Percentiles rank a stretch among this genome's conserved stretches.
These are phyloP conservation scores for Pedetes capensis DNA, from an alignment of 2,113 vertebrate genomes.

Conservation along the genomic window DNA sequence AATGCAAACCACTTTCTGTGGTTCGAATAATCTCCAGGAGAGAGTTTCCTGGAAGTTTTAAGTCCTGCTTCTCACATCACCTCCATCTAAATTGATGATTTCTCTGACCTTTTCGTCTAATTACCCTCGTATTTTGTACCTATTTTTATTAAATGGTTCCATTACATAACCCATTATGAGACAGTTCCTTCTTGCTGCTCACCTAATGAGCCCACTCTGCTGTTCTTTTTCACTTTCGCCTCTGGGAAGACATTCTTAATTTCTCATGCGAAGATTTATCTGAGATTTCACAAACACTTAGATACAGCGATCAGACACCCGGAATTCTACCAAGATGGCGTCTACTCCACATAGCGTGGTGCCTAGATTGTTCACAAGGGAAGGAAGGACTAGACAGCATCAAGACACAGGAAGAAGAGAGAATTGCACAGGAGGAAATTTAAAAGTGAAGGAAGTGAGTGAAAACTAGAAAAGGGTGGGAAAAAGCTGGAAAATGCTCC, in stretches of 20 bases:
- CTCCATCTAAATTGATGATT: conserved; percentile 77
- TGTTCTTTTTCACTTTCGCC: conserved; percentile 21
- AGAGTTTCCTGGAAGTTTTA: conserved; percentile 85
- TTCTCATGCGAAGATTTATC: not conserved
- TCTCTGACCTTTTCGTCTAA: conserved; percentile 80
- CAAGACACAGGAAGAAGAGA: not conserved
- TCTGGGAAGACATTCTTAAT: not conserved
- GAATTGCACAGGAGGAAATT: not conserved
- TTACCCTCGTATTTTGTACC: conserved; percentile 73
- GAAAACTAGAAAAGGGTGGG: not conserved
- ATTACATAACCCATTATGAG: conserved; percentile 69
- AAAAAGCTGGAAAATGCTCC: not conserved
- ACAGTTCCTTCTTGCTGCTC: conserved; percentile 47
- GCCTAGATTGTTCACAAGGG: not conserved
- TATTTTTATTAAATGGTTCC: conserved; percentile 79
- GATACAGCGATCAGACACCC: not conserved
- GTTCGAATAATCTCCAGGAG: conserved; percentile 81
- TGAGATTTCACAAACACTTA: not conserved
- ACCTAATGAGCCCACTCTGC: conserved; percentile 55
- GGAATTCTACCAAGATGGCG: not conserved
- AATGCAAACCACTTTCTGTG: conserved; percentile 79
- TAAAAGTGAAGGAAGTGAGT: not conserved
- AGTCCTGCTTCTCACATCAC: conserved; percentile 76
- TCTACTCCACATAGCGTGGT: not conserved
- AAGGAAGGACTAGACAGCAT: not conserved